Base-by-base conservation (phyloP, 2,888 invertebrate species). In the Desoria tigrina region DNA sequence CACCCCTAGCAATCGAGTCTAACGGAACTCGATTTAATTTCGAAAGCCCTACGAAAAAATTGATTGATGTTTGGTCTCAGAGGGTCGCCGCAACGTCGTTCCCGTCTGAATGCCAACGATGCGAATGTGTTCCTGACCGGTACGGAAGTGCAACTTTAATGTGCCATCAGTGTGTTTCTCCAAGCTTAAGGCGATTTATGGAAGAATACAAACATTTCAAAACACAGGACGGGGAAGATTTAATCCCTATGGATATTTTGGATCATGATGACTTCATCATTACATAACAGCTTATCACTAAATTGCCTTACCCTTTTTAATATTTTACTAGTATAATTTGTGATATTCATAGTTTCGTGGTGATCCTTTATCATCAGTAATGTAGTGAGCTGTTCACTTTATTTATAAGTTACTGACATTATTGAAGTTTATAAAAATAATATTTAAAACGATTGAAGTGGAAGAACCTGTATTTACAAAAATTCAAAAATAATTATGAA, bases 81-180 rank as follows among this genome's bases (percentile, higher is more conserved):
- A 76, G 80, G 16, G 77, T 81, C 2, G 76, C 78, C 1, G 65
- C 75, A 53, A 77, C 78, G 11, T 78, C 80, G 26, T 66, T 75
- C 23, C 79, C 80, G 0, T 75, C 79, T 1, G 71, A 72, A n/a
- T 82, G 82, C 71, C 82, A 82, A 73, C 76, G 78, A 14, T 83
- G 83, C 74, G 79, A 78, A 50, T 82, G 82, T 74, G 77, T 79
- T 1, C 77, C 80, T 2, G 81, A 81, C 63, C 74, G 77, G n/a
- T 77, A 79, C 65, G 82, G 82, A 21, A 76, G 78, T 1, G 81
- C 81, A 1, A 58, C 67, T 14, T 27, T 80, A 27, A 77, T 78
- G 59, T 83, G 83, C 73, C 76, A 78, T 51, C 76, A 76, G 28
- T 80, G 80, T 63, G 74, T 79, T 0, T 77, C 79, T 6, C 78